phyloP scores from a whole-genome alignment of 2,797 vertebrate species.

The Notoglanidium macrostoma region DNA sequence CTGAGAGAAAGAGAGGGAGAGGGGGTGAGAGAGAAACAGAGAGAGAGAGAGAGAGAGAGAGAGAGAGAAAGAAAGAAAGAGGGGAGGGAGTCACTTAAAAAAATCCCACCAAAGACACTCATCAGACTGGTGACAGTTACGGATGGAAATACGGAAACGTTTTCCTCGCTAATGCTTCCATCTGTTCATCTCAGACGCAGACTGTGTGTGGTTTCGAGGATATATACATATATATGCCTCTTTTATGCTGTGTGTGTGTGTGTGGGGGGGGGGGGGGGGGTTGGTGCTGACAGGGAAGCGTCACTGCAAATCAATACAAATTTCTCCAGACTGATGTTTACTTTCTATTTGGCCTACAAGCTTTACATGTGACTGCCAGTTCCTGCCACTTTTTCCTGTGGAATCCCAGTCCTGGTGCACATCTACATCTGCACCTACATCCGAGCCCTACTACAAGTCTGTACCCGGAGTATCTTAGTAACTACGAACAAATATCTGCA shows the following conservation, averaged over 20 bases:
- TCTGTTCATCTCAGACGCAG: conserved; percentile 65
- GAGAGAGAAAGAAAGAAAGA: conserved; percentile 38
- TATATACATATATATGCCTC: too few species aligned
- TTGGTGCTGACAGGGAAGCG: too few species aligned
- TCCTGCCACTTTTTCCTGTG: background rate
- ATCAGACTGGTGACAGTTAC: conserved; percentile 51
- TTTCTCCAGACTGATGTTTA: background rate
- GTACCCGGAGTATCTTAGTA: background rate
- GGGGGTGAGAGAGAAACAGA: conserved; percentile 13
- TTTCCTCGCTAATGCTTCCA: conserved; percentile 68
- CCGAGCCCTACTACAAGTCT: background rate
- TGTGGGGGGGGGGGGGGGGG: background rate
- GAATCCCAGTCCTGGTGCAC: background rate
- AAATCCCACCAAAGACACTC: conserved; percentile 1
- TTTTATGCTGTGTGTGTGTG: background rate
- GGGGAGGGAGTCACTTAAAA: conserved; percentile 32
- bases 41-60: conserved; percentile 31
- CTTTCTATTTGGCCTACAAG: background rate
- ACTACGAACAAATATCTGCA: background rate
- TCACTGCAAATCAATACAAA: too few species aligned
- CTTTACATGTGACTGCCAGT: background rate
- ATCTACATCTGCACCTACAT: too few species aligned
- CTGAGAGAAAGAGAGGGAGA: conserved; percentile 34
- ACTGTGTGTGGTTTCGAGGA: background rate
- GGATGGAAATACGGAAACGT: conserved; percentile 68